A percentile compares a stretch with the other conserved stretches of the same genome.
Conservation (phyloP, 2,113 vertebrate genomes). For the Labeo catla region DNA sequence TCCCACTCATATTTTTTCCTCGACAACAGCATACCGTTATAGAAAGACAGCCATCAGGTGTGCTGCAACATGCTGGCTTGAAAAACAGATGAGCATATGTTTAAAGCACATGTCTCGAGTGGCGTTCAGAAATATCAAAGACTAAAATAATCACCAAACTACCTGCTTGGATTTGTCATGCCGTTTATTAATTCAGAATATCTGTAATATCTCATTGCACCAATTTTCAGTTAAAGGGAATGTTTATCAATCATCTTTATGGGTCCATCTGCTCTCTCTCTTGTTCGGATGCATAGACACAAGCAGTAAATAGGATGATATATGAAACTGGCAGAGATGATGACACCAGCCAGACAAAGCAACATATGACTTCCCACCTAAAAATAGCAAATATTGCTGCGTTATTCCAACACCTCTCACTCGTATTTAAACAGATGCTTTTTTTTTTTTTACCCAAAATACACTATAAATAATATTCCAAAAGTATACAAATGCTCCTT, state of each 20-base stretch:
- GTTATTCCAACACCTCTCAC: conserved; percentile 21
- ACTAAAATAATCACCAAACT: conserved; percentile 48
- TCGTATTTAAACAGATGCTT: background rate
- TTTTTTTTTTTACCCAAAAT: too few relatives aligned
- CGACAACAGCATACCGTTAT: background rate
- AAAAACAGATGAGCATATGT: conserved; percentile 57
- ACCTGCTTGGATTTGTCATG: conserved; percentile 30
- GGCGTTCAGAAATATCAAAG: conserved; percentile 30
- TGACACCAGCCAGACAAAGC: conserved; percentile 42
- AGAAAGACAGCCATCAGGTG: background rate
- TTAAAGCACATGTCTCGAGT: conserved; percentile 50
- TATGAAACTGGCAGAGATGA: conserved; percentile 50
- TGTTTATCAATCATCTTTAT: conserved; percentile 51
- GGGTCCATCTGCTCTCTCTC: conserved; percentile 52
- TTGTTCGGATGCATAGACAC: conserved; percentile 47
- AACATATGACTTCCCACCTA: conserved; percentile 22
- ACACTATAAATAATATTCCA: background rate
- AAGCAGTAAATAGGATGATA: conserved; percentile 57
- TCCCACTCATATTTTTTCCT: background rate
- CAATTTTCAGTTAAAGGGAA: conserved; percentile 42
- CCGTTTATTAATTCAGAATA: conserved; percentile 39
- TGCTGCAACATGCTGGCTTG: conserved; percentile 33
- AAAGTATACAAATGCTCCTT: background rate
- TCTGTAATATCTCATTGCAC: conserved; percentile 42
- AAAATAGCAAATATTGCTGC: conserved; percentile 44